These are phyloP conservation scores for Pogonocherus hispidulus DNA, from an alignment of 2,888 invertebrate species.

Conservation along the genomic window DNA sequence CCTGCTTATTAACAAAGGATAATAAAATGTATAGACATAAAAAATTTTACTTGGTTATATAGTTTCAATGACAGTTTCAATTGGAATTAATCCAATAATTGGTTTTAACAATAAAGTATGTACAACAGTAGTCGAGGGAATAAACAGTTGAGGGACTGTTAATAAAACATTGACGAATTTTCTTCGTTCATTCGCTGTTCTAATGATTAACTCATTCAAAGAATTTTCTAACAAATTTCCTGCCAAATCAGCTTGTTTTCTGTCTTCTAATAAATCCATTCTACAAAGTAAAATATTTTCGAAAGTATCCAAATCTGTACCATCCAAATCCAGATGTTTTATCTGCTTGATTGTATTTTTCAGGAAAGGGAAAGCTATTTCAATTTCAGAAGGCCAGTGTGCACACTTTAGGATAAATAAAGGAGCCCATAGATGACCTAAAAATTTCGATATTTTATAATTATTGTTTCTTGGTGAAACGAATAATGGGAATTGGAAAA, in stretches of 20 bases:
- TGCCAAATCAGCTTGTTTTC: slow-evolving; percentile 53
- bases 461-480: too few species aligned
- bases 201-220: slow-evolving; percentile 51
- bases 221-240: slow-evolving; percentile 49
- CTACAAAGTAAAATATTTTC: slow-evolving; percentile 64
- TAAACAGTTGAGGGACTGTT: slow-evolving; percentile 59
- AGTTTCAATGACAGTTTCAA: slow-evolving; percentile 67
- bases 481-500: too few species aligned
- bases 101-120: slow-evolving; percentile 64
- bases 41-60: slow-evolving; percentile 55
- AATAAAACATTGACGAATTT: slow-evolving; percentile 59
- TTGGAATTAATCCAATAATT: slow-evolving; percentile 65
- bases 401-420: slow-evolving; percentile 73
- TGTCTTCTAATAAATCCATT: slow-evolving; percentile 59
- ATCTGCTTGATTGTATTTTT: slow-evolving; percentile 53
- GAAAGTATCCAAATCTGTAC: slow-evolving; percentile 58
- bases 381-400: slow-evolving; percentile 72
- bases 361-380: slow-evolving; percentile 61
- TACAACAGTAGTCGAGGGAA: slow-evolving; percentile 58
- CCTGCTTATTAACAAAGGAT: too few species aligned
- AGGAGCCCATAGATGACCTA: slow-evolving; percentile 72
- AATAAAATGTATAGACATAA: too few species aligned
- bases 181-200: slow-evolving; percentile 51
- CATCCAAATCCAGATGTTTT: slow-evolving; percentile 55
- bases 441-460: slow-evolving; percentile 10